Evolutionary conservation across 2,888 invertebrate species (phyloP).

Genomic region (Trissonchulus latispiculum): DNA sequence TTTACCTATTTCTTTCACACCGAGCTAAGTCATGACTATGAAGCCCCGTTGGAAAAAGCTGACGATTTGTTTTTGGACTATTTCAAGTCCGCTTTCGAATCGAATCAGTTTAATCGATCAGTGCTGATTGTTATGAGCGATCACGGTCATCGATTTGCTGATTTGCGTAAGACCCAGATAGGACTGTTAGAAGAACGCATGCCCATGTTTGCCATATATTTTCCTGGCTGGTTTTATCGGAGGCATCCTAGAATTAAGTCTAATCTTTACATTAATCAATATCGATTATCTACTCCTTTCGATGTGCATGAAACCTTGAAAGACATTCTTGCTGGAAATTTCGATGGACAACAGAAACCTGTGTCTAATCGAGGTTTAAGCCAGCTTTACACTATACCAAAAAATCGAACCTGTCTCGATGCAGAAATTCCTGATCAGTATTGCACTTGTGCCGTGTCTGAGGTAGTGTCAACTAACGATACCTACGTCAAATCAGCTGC

Average conservation of each 20-base stretch:
- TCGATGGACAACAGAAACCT: slow-evolving; percentile 5
- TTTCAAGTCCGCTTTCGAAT: neutral
- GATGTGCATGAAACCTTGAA: slow-evolving; percentile 20
- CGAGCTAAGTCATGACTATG: slow-evolving; percentile 11
- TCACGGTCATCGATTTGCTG: slow-evolving; percentile 14
- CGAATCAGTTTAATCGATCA: slow-evolving; percentile 9
- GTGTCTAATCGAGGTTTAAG: neutral
- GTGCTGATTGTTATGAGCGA: neutral
- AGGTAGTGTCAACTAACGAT: neutral
- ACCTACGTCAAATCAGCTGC: neutral
- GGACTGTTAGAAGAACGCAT: slow-evolving; percentile 21
- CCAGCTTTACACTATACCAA: slow-evolving; percentile 15
- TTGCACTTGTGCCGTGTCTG: slow-evolving; percentile 17
- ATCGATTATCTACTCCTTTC: slow-evolving; percentile 7
- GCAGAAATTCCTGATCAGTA: slow-evolving; percentile 21
- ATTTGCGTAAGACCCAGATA: slow-evolving; percentile 6
- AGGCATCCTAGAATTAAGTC: slow-evolving; percentile 14
- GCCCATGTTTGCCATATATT: slow-evolving; percentile 18
- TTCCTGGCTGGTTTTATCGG: slow-evolving; percentile 20
- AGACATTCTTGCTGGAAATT: slow-evolving; percentile 1
- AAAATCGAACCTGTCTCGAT: slow-evolving; percentile 11
- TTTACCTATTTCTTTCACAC: slow-evolving; percentile 2
- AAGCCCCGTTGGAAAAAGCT: neutral
- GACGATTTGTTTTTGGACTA: slow-evolving; percentile 2
- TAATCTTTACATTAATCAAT: slow-evolving; percentile 10